Evolutionary conservation across 2,888 invertebrate genomes (phyloP).

Genomic region (Isoperla grammatica): DNA sequence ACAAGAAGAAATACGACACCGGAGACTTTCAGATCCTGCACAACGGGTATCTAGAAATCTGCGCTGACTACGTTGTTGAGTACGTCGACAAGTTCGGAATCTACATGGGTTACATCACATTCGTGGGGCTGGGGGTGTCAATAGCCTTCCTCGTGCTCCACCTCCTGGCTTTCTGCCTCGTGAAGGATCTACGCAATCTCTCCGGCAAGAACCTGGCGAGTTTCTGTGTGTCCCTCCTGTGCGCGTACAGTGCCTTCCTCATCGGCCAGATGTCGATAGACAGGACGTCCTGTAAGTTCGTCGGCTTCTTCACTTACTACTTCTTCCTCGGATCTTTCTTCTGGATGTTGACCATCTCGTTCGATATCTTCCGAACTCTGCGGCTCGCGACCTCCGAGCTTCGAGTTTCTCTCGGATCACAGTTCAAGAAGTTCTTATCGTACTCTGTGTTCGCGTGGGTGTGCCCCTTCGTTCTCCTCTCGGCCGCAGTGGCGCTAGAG

Average conservation of each 20-base stretch:
- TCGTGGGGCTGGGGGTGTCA: conserved; percentile 46
- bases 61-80: conserved; percentile 36
- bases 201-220: conserved; percentile 50
- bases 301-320: conserved; percentile 43
- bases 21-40: conserved; percentile 39
- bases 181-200: conserved; percentile 47
- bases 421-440: conserved; percentile 41
- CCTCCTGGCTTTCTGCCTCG: conserved; percentile 44
- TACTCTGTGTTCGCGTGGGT: conserved; percentile 46
- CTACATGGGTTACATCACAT: conserved; percentile 40
- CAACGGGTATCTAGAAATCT: conserved; percentile 40
- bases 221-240: conserved; percentile 45
- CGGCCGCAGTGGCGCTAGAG: conserved; percentile 41
- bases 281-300: neutral
- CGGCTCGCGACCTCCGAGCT: conserved; percentile 45
- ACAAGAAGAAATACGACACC: conserved; percentile 37
- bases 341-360: conserved; percentile 51
- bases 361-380: conserved; percentile 47
- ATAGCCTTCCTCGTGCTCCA: conserved; percentile 45
- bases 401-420: conserved; percentile 38
- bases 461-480: conserved; percentile 41
- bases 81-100: conserved; percentile 40
- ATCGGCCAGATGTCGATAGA: conserved; percentile 40
- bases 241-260: conserved; percentile 47
- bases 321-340: conserved; percentile 49